phyloP scores from a whole-genome alignment of 2,113 vertebrate species.

The Megaceryle torquata region DNA sequence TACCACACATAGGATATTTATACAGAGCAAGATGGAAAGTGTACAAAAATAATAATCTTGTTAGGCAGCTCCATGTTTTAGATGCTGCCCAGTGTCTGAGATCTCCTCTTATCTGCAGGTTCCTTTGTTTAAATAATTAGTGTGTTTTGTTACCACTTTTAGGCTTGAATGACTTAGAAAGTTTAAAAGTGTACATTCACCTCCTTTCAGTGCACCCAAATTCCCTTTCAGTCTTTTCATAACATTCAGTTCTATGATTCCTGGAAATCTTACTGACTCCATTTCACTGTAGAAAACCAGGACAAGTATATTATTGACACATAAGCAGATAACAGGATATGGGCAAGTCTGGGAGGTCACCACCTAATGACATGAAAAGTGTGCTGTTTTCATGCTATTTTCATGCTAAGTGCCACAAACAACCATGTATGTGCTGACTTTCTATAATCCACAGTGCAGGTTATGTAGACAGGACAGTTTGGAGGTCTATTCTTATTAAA shows the following conservation, averaged over 20 bases:
- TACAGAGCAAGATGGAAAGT: not conserved
- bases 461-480: not conserved
- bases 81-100: not conserved
- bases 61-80: not conserved
- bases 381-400: constrained; percentile 15
- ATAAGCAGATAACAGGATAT: not conserved
- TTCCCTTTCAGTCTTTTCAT: not conserved
- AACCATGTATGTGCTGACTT: not conserved
- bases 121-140: not conserved
- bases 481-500: not conserved
- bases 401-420: constrained; percentile 23
- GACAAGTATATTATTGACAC: not conserved
- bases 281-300: not conserved
- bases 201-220: not conserved
- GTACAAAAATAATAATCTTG: not conserved
- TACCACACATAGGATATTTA: not conserved
- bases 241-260: not conserved
- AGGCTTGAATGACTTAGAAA: not conserved
- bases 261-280: not conserved
- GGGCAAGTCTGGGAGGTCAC: constrained; percentile 20
- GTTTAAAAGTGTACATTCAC: not conserved
- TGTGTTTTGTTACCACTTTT: not conserved
- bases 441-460: not conserved
- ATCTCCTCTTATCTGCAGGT: not conserved
- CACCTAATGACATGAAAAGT: constrained; percentile 25